Evolutionary conservation across 2,113 vertebrate genomes (phyloP).

Genomic region (Periophthalmodon schlosseri): DNA sequence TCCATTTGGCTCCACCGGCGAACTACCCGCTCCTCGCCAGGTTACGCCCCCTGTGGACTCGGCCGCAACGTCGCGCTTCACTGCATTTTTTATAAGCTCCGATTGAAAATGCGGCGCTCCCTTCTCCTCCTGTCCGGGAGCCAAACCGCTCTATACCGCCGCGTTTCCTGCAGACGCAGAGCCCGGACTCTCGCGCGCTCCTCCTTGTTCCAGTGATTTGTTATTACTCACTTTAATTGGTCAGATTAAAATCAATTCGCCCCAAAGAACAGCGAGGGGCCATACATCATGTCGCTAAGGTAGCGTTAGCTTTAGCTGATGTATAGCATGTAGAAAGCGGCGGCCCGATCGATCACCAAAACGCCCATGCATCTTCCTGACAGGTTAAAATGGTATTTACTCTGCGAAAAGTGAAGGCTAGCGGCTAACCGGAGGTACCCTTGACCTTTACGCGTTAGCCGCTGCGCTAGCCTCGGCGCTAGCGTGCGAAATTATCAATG

Average conservation of each 20-base stretch:
- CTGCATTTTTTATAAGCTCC: slow-evolving; percentile 43
- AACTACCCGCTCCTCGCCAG: slow-evolving; percentile 6
- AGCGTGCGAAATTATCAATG: slow-evolving; percentile 58
- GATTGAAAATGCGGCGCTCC: slow-evolving; percentile 38
- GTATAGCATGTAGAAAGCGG: slow-evolving; percentile 66
- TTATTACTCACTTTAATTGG: slow-evolving; percentile 77
- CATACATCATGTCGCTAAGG: slow-evolving; percentile 72
- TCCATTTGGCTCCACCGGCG: slow-evolving; percentile 1
- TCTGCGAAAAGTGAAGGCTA: slow-evolving; percentile 65
- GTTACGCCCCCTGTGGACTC: slow-evolving; percentile 11
- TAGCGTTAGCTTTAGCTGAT: slow-evolving; percentile 65
- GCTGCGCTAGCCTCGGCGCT: slow-evolving; percentile 18
- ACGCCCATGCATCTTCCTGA: slow-evolving; percentile 75
- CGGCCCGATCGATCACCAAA: slow-evolving; percentile 73
- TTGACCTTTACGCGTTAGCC: slow-evolving; percentile 67
- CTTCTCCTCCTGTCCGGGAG: slow-evolving; percentile 7
- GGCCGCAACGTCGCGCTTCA: slow-evolving; percentile 28
- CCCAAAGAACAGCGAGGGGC: slow-evolving; percentile 43
- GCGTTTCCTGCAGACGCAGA: background rate
- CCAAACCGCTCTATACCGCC: background rate
- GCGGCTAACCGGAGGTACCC: slow-evolving; percentile 67
- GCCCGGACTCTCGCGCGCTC: slow-evolving; percentile 29
- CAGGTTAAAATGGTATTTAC: slow-evolving; percentile 77
- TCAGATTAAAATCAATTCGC: slow-evolving; percentile 76
- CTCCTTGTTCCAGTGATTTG: slow-evolving; percentile 69